A percentile compares a stretch with the other conserved stretches of the same genome.
Evolutionary conservation across 2,888 invertebrate genomes (phyloP).

Genomic region (Idaea aversata): DNA sequence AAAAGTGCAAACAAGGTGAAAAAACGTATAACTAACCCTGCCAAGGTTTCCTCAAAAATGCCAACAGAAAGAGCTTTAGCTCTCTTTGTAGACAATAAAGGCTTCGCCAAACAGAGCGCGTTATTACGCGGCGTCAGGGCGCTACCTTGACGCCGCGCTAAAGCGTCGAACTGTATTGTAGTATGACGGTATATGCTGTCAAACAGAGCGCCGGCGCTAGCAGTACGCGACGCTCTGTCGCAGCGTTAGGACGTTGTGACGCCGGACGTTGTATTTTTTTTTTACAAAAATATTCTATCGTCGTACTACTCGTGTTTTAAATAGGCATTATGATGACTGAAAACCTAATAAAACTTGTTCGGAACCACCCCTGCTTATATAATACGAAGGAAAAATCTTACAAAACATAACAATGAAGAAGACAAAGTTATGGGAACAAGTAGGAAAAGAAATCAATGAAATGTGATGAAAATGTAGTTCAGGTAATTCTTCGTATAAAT

Average conservation of each 20-base stretch:
- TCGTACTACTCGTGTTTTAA: background rate
- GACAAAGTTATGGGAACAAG: conserved; percentile 5
- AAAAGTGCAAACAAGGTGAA: no score
- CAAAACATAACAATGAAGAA: conserved; percentile 5
- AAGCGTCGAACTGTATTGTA: no score
- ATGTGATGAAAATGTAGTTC: no score
- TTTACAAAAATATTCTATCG: conserved; percentile 10
- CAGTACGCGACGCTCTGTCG: conserved; percentile 16
- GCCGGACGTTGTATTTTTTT: conserved; percentile 13
- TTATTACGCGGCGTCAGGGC: conserved; percentile 6
- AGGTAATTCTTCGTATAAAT: conserved; percentile 14
- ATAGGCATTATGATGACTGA: conserved; percentile 7
- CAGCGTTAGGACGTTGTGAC: conserved; percentile 13
- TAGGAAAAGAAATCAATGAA: conserved; percentile 9
- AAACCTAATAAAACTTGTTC: conserved; percentile 3
- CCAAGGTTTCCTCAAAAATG: no score
- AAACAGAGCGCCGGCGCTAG: conserved; percentile 13
- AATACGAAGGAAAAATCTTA: conserved; percentile 5
- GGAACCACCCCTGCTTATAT: conserved; percentile 6
- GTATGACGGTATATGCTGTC: no score
- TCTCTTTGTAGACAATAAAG: background rate
- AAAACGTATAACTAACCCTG: no score
- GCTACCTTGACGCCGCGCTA: conserved; percentile 15
- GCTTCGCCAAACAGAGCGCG: conserved; percentile 5
- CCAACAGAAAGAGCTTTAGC: no score